Base-by-base conservation (phyloP, 2,888 invertebrate species). In the Ophion ellenae region DNA sequence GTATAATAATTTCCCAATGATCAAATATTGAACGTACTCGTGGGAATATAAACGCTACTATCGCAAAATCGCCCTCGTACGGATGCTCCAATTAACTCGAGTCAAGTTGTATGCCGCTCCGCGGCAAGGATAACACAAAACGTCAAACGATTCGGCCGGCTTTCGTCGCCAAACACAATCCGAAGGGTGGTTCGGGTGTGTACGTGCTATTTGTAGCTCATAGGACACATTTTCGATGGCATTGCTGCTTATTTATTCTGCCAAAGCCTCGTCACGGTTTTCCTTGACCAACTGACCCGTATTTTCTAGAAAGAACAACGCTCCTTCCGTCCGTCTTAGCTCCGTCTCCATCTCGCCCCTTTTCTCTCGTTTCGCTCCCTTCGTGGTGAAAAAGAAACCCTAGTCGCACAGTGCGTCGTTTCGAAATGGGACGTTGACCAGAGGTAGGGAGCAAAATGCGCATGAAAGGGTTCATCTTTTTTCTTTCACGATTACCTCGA, bases 241-340 rank as follows among this genome's bases (percentile, higher is more conserved):
- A 17, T 36, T 64, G 59, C 77, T 71, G 81, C 71, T 71, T 61
- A 28, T 70, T 78, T 74, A 59, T 81, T 74, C 74, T n/a, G 2
- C 67, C n/a, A 74, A 71, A 73, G 69, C 63, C n/a, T 57, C 73
- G 45, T 75, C 47, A 11, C 70, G 53, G 66, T n/a, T 77, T 81
- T 74, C 85, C 82, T 85, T 85, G 85, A 79, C 85, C 85, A 79
- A 82, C 78, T 85, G 82, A 82, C 85, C 85, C 78, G 28, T 70
- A 82, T 85, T 75, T 75, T 81, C 59, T 45, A 40, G 69, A 82
- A 82, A 75, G 70, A 85, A 78, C 40, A 45, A 45, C 59, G 17
- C 28, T 45, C 70, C n/a, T 47, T 47, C 2, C 20, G 11, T 45
- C 2, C 40, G n/a, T 67, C 45, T 40, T 6, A 2, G 11, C 40